phyloP scores from a whole-genome alignment of 2,113 vertebrate genomes.

The Catharus minimus region DNA sequence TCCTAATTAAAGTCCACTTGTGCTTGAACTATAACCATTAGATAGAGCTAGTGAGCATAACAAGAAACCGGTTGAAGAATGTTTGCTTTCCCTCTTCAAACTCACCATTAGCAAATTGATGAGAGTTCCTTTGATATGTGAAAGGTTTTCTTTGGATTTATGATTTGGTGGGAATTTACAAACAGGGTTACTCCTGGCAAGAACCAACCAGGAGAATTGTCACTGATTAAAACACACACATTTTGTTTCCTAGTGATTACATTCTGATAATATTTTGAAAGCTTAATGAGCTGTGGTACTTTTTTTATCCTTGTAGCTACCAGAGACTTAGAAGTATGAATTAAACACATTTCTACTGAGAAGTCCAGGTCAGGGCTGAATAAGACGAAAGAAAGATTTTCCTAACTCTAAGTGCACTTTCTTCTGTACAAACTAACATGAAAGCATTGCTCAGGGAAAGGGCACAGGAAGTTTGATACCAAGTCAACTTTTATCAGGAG shows the following conservation, averaged over 20 bases:
- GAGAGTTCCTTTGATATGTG: not conserved
- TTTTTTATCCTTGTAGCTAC: not conserved
- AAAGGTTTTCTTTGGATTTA: not conserved
- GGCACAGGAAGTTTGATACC: not conserved
- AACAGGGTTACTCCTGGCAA: not conserved
- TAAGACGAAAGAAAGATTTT: not conserved
- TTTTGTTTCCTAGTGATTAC: not conserved
- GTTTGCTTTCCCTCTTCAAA: not conserved
- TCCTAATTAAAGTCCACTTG: not conserved
- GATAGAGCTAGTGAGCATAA: not conserved
- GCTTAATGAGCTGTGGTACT: not conserved
- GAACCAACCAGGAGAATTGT: not conserved
- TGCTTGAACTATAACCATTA: not conserved
- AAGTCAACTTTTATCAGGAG: not conserved
- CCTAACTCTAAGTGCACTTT: not conserved
- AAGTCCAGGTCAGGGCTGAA: not conserved
- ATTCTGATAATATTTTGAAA: constrained; percentile 13
- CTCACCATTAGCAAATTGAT: not conserved
- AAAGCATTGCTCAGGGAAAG: not conserved
- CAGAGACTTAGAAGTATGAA: not conserved
- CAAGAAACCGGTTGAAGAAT: not conserved
- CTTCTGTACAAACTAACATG: not conserved
- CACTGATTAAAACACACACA: not conserved
- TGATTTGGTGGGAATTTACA: not conserved
- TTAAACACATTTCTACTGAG: not conserved